Percentiles rank a stretch among this genome's conserved stretches.
These are phyloP conservation scores for Melitaea athalia DNA, from an alignment of 2,888 invertebrate species.

Conservation along the genomic window DNA sequence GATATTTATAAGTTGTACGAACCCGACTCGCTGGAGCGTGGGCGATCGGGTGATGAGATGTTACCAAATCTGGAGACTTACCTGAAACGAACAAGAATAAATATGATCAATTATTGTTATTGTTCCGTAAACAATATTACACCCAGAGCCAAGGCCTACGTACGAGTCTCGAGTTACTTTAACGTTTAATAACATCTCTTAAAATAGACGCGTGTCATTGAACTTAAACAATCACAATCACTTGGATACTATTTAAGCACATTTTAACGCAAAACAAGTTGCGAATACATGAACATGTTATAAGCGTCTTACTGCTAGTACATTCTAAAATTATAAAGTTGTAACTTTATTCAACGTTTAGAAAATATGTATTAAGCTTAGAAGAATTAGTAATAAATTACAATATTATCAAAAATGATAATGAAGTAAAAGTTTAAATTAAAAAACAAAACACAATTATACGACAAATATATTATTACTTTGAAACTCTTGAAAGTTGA, in stretches of 20 bases:
- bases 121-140: constrained; percentile 8
- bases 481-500: too few species aligned
- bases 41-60: not conserved
- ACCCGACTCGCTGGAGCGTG: constrained; percentile 2
- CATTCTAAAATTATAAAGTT: too few species aligned
- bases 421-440: too few species aligned
- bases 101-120: constrained; percentile 1
- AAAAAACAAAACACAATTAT: too few species aligned
- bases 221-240: not conserved
- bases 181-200: not conserved
- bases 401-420: too few species aligned
- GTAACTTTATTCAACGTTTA: too few species aligned
- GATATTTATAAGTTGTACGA: constrained; percentile 6
- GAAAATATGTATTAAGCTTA: too few species aligned
- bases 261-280: not conserved
- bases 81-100: constrained; percentile 17
- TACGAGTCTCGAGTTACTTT: not conserved
- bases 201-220: not conserved
- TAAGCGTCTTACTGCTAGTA: too few species aligned
- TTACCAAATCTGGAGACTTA: constrained; percentile 13
- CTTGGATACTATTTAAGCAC: not conserved
- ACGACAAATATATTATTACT: too few species aligned
- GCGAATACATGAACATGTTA: not conserved
- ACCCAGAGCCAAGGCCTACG: not conserved
- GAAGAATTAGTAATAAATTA: too few species aligned